Conservation (phyloP, 2,888 invertebrate genomes). For the Pediacus dermestoides region DNA sequence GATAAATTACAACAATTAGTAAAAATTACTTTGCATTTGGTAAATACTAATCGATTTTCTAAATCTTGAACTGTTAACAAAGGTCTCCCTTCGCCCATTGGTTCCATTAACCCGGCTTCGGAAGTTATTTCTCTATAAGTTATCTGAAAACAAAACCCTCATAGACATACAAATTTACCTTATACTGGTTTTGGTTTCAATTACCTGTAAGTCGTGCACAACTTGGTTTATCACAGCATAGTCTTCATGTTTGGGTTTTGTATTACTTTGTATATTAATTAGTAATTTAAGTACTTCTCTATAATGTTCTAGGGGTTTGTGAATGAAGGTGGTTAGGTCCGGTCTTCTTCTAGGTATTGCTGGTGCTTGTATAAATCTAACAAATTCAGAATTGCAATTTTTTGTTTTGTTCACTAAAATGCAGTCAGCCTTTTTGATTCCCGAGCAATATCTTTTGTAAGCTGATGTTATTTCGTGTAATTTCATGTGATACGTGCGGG, state of each 20-base stretch:
- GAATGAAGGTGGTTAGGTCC: slow-evolving; percentile 79
- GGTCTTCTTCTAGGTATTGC: slow-evolving; percentile 77
- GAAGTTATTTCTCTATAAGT: slow-evolving; percentile 80
- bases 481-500: slow-evolving; percentile 70
- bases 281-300: slow-evolving; percentile 61
- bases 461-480: slow-evolving; percentile 70
- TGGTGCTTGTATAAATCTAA: slow-evolving; percentile 75
- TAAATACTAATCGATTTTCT: slow-evolving; percentile 84
- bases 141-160: slow-evolving; percentile 49
- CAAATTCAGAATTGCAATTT: slow-evolving; percentile 74
- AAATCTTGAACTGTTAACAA: slow-evolving; percentile 78
- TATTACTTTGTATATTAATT: slow-evolving; percentile 53
- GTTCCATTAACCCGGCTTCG: slow-evolving; percentile 81
- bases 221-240: slow-evolving; percentile 51
- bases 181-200: not conserved
- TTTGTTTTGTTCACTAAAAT: slow-evolving; percentile 73
- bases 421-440: slow-evolving; percentile 81
- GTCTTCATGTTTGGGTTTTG: slow-evolving; percentile 52
- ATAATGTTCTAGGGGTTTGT: slow-evolving; percentile 81
- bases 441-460: slow-evolving; percentile 79
- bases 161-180: not conserved
- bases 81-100: slow-evolving; percentile 78
- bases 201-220: slow-evolving; percentile 52
- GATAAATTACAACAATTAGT: not conserved
- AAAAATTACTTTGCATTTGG: slow-evolving; percentile 73